Conservation (phyloP, 2,113 vertebrate species). For the Tamias sibiricus region DNA sequence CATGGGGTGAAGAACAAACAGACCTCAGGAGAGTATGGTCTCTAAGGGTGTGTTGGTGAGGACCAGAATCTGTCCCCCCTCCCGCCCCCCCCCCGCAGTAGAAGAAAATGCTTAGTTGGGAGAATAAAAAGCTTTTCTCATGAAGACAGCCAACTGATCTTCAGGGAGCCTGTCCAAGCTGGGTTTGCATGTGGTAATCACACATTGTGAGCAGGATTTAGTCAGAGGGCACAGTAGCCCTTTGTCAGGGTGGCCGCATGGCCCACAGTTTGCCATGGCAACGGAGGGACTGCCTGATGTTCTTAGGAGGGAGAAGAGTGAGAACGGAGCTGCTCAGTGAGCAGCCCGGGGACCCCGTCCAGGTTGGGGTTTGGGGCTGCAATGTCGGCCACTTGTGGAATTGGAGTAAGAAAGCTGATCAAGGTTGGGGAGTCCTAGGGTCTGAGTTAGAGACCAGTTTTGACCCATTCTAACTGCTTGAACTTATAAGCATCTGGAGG, state of each 20-base stretch:
- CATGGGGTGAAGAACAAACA: neutral
- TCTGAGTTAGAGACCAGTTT: neutral
- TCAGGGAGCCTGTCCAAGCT: conserved; percentile 26
- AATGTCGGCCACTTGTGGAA: neutral
- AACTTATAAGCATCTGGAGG: neutral
- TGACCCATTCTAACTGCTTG: neutral
- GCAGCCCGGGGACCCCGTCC: neutral
- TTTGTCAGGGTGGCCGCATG: conserved; percentile 68
- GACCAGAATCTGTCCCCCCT: neutral
- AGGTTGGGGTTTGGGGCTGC: neutral
- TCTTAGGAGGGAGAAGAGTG: neutral
- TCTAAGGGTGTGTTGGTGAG: neutral
- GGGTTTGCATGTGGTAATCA: conserved; percentile 28
- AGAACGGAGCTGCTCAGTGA: neutral
- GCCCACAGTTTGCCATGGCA: conserved; percentile 51
- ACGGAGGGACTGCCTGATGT: neutral
- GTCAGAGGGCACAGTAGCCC: conserved; percentile 66
- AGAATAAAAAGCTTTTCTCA: neutral
- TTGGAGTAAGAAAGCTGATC: neutral
- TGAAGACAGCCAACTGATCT: conserved; percentile 49
- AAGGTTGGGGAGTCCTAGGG: neutral
- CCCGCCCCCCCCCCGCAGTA: neutral
- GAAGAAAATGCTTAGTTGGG: conserved; percentile 56
- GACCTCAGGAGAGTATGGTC: neutral
- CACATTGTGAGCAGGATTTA: neutral